These are phyloP conservation scores for Amblyraja radiata DNA, from an alignment of 2,797 vertebrate species.

Conservation along the genomic window DNA sequence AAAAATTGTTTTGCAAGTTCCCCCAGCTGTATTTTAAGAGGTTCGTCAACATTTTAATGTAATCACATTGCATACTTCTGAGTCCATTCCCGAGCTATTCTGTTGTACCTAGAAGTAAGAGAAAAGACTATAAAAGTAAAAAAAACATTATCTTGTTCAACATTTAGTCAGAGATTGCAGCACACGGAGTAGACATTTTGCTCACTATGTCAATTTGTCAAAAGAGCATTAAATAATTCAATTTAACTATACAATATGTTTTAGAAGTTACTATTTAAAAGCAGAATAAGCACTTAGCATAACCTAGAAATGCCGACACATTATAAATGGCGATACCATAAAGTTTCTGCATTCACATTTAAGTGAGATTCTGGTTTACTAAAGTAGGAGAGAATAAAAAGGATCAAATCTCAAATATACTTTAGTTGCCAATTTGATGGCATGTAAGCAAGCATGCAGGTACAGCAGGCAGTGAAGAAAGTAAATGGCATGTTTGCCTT, in stretches of 20 bases:
- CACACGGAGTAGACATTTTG: neutral
- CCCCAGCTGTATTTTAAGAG: constrained; percentile 88
- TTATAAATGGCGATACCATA: neutral
- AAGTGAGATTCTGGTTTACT: neutral
- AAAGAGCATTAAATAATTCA: neutral
- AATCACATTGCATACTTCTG: constrained; percentile 99
- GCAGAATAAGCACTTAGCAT: neutral
- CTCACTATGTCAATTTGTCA: neutral
- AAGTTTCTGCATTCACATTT: neutral
- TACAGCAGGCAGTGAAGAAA: too few relatives aligned
- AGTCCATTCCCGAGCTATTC: constrained; percentile 99
- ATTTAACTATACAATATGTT: neutral
- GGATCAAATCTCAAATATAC: neutral
- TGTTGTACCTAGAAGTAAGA: constrained; percentile 86
- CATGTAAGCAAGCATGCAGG: too few relatives aligned
- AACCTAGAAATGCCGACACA: neutral
- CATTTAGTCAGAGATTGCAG: constrained; percentile 39
- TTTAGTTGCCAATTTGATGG: neutral
- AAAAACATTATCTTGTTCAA: neutral
- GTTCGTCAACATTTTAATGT: constrained; percentile 81
- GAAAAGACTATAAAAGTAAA: constrained; percentile 37
- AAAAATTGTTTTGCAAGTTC: constrained; percentile 91
- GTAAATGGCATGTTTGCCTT: too few relatives aligned
- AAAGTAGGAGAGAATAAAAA: neutral
- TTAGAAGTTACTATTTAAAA: neutral